phyloP scores from a whole-genome alignment of 1,140 invertebrate species.

The Brachionus manjavacas region DNA sequence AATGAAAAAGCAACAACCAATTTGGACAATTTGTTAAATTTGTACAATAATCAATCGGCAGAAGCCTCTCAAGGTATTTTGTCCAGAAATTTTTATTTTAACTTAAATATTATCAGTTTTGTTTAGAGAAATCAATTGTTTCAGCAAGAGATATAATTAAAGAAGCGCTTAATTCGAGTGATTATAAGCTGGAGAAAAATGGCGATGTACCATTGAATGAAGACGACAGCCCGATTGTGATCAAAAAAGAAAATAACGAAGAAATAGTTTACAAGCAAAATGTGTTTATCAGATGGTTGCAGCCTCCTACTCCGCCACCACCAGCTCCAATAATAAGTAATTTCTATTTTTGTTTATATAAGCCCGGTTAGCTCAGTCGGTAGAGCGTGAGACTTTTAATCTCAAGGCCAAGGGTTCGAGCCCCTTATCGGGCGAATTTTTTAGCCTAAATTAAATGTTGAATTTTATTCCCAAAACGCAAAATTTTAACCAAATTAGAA shows the following conservation, averaged over 20 bases:
- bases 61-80: background rate
- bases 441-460: background rate
- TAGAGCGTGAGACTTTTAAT: background rate
- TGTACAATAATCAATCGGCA: background rate
- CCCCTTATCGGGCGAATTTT: background rate
- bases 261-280: conserved; percentile 41
- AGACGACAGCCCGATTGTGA: conserved; percentile 18
- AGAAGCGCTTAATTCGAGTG: conserved; percentile 1
- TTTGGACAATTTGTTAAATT: background rate
- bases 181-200: conserved; percentile 8
- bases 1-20: background rate
- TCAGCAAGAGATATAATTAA: conserved; percentile 25
- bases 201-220: background rate
- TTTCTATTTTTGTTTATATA: background rate
- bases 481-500: no score
- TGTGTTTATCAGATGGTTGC: conserved; percentile 34
- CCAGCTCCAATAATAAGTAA: conserved; percentile 42
- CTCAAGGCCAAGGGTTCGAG: background rate
- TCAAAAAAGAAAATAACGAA: conserved; percentile 29
- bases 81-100: background rate
- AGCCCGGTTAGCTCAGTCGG: background rate
- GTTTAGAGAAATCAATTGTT: conserved; percentile 14
- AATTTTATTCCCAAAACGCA: background rate
- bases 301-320: conserved; percentile 43
- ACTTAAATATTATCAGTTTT: background rate